Percentiles rank a stretch among this genome's conserved stretches.
These are phyloP conservation scores for Erebia ligea DNA, from an alignment of 2,888 invertebrate species.

Conservation along the genomic window DNA sequence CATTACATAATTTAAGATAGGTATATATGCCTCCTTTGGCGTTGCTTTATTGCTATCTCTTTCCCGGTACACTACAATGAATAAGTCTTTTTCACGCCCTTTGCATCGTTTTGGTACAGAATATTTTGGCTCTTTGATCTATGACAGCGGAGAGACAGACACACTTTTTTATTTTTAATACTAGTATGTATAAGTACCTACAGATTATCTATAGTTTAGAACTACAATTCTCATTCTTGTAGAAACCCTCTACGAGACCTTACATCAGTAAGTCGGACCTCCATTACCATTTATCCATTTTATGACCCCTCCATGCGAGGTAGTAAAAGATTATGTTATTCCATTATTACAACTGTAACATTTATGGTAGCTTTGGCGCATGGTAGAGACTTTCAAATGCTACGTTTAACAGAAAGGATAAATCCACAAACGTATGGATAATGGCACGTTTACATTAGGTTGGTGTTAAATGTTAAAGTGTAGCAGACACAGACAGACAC, in stretches of 20 bases:
- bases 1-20: no score
- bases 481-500: no score
- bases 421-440: neutral
- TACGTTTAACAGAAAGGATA: neutral
- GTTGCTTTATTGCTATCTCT: no score
- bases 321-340: conserved; percentile 23
- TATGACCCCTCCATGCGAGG: conserved; percentile 12
- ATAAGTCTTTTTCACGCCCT: no score
- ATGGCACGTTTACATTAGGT: neutral
- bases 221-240: neutral
- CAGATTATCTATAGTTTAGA: neutral
- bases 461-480: no score
- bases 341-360: conserved; percentile 25
- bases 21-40: no score
- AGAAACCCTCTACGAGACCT: neutral
- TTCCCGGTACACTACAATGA: no score
- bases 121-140: no score
- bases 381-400: neutral
- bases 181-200: no score
- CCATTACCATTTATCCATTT: conserved; percentile 13
- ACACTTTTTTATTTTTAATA: no score
- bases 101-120: no score
- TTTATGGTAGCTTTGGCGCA: conserved; percentile 22
- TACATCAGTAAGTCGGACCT: conserved; percentile 15
- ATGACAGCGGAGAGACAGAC: no score